A percentile compares a stretch with the other conserved stretches of the same genome.
Evolutionary conservation across 2,888 invertebrate genomes (phyloP).

Genomic region (Pardosa pseudoannulata): DNA sequence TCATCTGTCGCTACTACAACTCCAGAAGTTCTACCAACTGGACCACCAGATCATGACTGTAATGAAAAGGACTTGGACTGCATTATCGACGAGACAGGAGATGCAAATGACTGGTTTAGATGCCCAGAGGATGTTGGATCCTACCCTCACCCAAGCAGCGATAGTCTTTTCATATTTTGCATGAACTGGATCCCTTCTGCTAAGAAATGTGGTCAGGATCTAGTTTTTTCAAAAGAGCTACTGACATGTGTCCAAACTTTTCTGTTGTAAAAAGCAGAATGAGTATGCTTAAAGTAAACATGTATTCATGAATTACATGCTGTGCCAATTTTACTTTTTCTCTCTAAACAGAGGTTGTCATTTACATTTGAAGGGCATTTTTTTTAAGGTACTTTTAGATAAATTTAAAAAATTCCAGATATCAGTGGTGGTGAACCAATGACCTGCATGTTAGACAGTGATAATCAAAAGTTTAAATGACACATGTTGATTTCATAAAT

Average conservation of each 20-base stretch:
- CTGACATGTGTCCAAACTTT: constrained; percentile 29
- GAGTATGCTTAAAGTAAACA: too few species aligned
- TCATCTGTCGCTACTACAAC: background rate
- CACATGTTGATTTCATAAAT: too few species aligned
- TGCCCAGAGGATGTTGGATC: constrained; percentile 43
- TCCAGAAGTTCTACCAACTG: background rate
- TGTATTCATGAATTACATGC: too few species aligned
- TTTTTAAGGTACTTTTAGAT: too few species aligned
- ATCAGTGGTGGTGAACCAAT: too few species aligned
- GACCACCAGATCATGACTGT: constrained; percentile 46
- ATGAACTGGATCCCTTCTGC: constrained; percentile 44
- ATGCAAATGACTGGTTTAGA: constrained; percentile 38
- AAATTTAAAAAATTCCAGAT: too few species aligned
- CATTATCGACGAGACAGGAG: constrained; percentile 48
- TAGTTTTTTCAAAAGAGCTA: constrained; percentile 29
- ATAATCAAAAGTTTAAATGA: too few species aligned
- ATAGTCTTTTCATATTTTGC: constrained; percentile 53
- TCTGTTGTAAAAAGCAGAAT: background rate
- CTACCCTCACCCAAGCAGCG: constrained; percentile 50
- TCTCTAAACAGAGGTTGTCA: too few species aligned
- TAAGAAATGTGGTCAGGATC: constrained; percentile 49
- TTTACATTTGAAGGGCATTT: too few species aligned
- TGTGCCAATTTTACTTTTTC: too few species aligned
- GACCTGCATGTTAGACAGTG: too few species aligned
- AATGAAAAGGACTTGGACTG: constrained; percentile 59